Conservation (phyloP, 2,888 invertebrate genomes). For the Parnassius smintheus region DNA sequence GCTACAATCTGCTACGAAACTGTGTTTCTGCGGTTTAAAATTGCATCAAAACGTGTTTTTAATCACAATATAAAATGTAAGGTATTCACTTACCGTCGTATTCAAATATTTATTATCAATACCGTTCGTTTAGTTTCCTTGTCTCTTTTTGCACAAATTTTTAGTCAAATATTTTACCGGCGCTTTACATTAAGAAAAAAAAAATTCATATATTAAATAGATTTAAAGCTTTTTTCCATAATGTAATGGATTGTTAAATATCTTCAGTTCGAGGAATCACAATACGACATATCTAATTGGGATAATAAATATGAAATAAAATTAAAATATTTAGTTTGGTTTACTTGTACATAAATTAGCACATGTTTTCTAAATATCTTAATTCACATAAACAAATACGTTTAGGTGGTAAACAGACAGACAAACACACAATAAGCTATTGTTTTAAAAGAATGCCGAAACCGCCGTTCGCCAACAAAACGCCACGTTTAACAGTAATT, state of each 20-base stretch:
- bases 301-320: too few relatives aligned
- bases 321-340: too few relatives aligned
- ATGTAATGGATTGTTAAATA: too few relatives aligned
- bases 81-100: neutral
- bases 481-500: conserved; percentile 13
- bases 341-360: too few relatives aligned
- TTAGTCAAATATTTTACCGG: neutral
- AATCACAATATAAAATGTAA: neutral
- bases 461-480: neutral
- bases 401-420: conserved; percentile 15
- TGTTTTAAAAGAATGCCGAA: conserved; percentile 25
- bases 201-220: too few relatives aligned
- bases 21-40: neutral
- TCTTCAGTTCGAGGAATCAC: too few relatives aligned
- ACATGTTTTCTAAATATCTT: neutral
- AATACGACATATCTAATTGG: too few relatives aligned
- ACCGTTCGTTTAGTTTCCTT: neutral
- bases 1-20: conserved; percentile 19
- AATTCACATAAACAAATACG: conserved; percentile 16
- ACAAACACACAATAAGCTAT: conserved; percentile 27
- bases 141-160: neutral
- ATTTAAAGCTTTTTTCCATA: too few relatives aligned
- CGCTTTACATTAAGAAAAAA: neutral
- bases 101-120: neutral
- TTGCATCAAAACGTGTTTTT: neutral